Conservation (phyloP, 1,140 invertebrate species). For the Colletes gigas region DNA sequence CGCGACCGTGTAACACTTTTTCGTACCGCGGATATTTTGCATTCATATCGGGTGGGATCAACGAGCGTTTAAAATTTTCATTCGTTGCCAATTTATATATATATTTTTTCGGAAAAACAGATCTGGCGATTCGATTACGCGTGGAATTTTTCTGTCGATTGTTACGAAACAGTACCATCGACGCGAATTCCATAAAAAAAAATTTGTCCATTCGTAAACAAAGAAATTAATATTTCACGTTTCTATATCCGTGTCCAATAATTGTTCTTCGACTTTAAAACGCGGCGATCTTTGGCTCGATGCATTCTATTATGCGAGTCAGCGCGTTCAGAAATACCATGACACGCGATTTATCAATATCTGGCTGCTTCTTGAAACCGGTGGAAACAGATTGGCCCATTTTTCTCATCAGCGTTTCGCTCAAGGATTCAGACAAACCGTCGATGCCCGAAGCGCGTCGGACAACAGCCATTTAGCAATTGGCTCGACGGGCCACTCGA, state of each 20-base stretch:
- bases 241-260: no score
- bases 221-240: neutral
- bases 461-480: conserved; percentile 38
- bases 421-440: neutral
- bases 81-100: neutral
- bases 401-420: conserved; percentile 34
- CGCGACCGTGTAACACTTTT: neutral
- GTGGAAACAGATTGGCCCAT: conserved; percentile 37
- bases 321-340: neutral
- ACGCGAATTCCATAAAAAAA: neutral
- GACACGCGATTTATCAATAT: conserved; percentile 24
- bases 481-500: conserved; percentile 11
- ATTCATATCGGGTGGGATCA: conserved; percentile 16
- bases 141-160: neutral
- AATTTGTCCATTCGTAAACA: neutral
- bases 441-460: neutral
- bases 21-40: conserved; percentile 13
- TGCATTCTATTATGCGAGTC: neutral
- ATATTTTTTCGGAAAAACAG: neutral
- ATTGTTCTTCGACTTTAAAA: no score
- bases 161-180: neutral
- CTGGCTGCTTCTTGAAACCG: conserved; percentile 20
- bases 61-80: conserved; percentile 7
- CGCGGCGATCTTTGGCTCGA: no score
- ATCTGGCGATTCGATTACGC: neutral